Evolutionary conservation across 64 coral and sea anemone genomes (phyloP), one percentile per base, ranked within the genome.

Genomic region (Dendrophyllia cribrosa): DNA sequence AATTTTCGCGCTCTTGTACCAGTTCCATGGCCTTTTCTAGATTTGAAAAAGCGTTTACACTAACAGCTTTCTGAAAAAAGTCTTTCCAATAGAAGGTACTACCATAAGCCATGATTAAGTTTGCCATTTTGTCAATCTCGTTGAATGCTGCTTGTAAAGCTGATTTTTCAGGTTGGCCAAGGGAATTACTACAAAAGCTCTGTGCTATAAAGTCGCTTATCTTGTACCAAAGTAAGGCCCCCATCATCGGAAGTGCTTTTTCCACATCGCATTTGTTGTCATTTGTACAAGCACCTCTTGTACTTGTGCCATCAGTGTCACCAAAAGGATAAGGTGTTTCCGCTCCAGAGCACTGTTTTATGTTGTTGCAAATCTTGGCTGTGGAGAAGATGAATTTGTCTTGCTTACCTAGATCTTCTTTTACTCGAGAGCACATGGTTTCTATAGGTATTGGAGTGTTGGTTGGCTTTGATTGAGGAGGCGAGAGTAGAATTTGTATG

Each of bases 221-320:
- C 46, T 84, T 84, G 80, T 84, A 84, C 80, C 80, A 84, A 19
- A 84, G 60, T 59, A 84, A 84, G 44, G 61, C 80, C 11, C 80
- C 80, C 80, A 84, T 84, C 80, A 84, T 84, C 2, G 80, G 80
- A 22, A 84, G 6, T 7, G 61, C 80, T 66, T 66, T 68, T 23
- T 0, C 80, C 20, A 84, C 62, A 44, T 84, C 61, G 51, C 80
- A 84, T 3, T 51, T 43, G 9, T 84, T 46, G 43, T 67, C 19
- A 3, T 84, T 20, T 51, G 60, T 16, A 67, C 80, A 84, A 15
- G 80, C 80, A 67, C 67, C 80, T 20, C 67, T 50, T 22, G 62
- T 16, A 22, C 5, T 84, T 51, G 80, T 84, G 60, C 80, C 80
- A 20, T 67, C 62, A 11, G 43, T 50, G 80, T 84, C 80, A 9